Evolutionary conservation across 2,113 vertebrate species (phyloP).

Genomic region (Vombatus ursinus): DNA sequence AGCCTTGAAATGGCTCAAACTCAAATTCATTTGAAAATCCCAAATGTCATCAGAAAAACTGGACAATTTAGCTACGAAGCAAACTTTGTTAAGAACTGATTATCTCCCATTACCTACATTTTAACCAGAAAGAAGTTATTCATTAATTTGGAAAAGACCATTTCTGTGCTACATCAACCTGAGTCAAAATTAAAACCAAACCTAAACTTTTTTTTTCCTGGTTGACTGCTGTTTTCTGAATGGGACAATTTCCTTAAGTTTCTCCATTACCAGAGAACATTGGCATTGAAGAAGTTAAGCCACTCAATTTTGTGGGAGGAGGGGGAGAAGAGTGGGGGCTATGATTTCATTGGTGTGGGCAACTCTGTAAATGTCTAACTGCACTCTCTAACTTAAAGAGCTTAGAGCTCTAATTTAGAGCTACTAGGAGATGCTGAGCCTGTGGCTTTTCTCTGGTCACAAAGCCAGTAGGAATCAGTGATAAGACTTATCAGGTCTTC

Average conservation of each 20-base stretch:
- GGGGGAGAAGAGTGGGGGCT: not conserved
- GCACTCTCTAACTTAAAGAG: not conserved
- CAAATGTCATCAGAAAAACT: constrained; percentile 1
- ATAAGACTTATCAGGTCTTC: not conserved
- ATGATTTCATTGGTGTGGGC: not conserved
- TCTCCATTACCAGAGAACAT: not conserved
- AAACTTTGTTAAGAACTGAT: constrained; percentile 13
- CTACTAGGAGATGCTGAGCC: not conserved
- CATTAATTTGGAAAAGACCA: constrained; percentile 7
- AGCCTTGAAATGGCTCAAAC: constrained; percentile 26
- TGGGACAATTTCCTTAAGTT: not conserved
- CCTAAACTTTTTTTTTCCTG: not conserved
- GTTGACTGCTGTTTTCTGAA: constrained; percentile 1
- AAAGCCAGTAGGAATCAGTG: not conserved
- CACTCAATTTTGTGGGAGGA: not conserved
- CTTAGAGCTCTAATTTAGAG: not conserved
- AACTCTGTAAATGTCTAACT: not conserved
- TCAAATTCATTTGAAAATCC: constrained; percentile 17
- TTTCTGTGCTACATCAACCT: not conserved
- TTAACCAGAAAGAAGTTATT: constrained; percentile 12
- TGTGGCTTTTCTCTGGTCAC: not conserved
- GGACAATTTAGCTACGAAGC: not conserved
- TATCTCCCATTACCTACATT: not conserved
- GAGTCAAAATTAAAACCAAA: constrained; percentile 4
- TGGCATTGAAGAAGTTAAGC: not conserved